phyloP scores from a whole-genome alignment of 2,888 invertebrate genomes.

The Stenotaenia linearis region DNA sequence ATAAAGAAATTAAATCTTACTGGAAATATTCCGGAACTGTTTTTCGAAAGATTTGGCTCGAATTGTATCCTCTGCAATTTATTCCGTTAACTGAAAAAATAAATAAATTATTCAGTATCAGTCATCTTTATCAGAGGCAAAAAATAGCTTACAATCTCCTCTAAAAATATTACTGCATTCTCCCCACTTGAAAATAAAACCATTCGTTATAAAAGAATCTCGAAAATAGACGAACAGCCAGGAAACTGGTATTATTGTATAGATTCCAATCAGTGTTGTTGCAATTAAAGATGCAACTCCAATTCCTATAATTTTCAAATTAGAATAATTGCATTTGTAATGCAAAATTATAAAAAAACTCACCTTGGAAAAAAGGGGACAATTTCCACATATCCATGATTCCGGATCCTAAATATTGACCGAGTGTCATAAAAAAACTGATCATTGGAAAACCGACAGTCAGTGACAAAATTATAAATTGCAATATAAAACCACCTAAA shows the following conservation, averaged over 20 bases:
- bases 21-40: constrained; percentile 69
- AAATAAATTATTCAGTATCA: not conserved
- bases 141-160: constrained; percentile 29
- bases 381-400: constrained; percentile 90
- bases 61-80: not conserved
- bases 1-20: constrained; percentile 38
- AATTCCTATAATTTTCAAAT: constrained; percentile 56
- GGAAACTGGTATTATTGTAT: constrained; percentile 80
- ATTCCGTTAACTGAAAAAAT: not conserved
- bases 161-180: constrained; percentile 51
- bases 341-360: not conserved
- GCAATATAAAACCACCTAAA: constrained; percentile 76
- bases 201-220: constrained; percentile 73
- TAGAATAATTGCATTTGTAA: too few relatives aligned
- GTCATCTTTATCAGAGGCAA: not conserved
- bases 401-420: constrained; percentile 75
- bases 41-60: constrained; percentile 32
- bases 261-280: constrained; percentile 75
- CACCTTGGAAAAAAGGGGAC: constrained; percentile 74
- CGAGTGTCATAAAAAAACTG: constrained; percentile 76
- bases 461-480: constrained; percentile 76
- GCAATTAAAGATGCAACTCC: constrained; percentile 73
- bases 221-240: constrained; percentile 84
- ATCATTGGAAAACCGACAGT: constrained; percentile 77
- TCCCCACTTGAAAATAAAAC: constrained; percentile 72